Evolutionary conservation across 2,113 vertebrate genomes (phyloP), one percentile per base, ranked within the genome.

Genomic region (Shinisaurus crocodilurus): DNA sequence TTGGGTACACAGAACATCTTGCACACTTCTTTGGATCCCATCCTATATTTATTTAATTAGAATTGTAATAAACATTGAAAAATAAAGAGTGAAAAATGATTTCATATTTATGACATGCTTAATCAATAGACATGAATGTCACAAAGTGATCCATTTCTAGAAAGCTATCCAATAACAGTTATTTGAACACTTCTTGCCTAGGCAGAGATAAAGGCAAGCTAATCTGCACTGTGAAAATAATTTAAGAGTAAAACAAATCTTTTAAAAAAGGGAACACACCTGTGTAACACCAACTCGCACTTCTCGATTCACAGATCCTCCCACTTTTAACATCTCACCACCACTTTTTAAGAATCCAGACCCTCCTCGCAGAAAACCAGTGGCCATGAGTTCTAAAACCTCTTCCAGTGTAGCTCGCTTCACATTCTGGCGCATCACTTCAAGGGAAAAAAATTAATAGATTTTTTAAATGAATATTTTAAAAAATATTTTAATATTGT

Each of bases 391-490:
- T 95, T 99, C 99, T 93, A 99, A 97, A 88, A 99, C 99, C 91
- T 99, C 99, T 83, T 99, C 99, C 83, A 99, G 97, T 0, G 98
- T 99, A 40, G 99, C 99, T 91, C 98, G 98, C 93, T 99, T 99
- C 94, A 99, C 98, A 13, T 99, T 99, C 96, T 99, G 99, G 29
- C 99, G 98, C 99, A 99, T 99, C 89, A 99, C 99, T 99, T 95
- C 94, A 86, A 60, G 40, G 15, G 85, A 95, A 70, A 90, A 40
- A 93, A 91, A 81, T 88, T 13, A 93, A 65, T 45, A 10, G 18
- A 63, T 57, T 69, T 1, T 90, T 94, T 90, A 93, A 94, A 5
- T 69, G 82, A 91, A 76, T 80, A 87, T 89, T 89, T 27, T 5
- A 75, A 86, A 7, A 37, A 4, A 3, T 86, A 27, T 81, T 80